phyloP scores from a whole-genome alignment of 2,888 invertebrate genomes.

The Sphaerophoria rueppellii region DNA sequence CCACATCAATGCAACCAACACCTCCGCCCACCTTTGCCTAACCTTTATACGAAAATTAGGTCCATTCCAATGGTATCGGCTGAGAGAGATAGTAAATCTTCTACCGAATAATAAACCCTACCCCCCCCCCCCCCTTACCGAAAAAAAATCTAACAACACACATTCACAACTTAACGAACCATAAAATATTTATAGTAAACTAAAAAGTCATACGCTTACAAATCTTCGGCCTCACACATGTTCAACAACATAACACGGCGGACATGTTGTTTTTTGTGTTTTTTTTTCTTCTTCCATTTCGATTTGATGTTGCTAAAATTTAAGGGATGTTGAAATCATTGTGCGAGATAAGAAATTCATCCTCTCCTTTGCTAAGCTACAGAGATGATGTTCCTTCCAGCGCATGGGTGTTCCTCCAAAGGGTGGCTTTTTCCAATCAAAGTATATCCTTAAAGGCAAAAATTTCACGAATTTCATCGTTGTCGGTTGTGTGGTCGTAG shows the following conservation, averaged over 20 bases:
- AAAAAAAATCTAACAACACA: conserved; percentile 49
- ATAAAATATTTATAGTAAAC: conserved; percentile 74
- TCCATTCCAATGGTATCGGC: conserved; percentile 72
- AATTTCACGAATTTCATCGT: conserved; percentile 81
- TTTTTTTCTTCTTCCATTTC: not conserved
- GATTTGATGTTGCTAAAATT: conserved; percentile 13
- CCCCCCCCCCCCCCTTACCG: conserved; percentile 6
- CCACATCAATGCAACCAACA: conserved; percentile 71
- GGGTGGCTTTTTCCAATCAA: conserved; percentile 65
- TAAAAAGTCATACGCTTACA: conserved; percentile 64
- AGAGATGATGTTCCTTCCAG: conserved; percentile 64
- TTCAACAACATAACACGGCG: conserved; percentile 47
- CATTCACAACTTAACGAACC: conserved; percentile 70
- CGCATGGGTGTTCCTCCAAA: conserved; percentile 70
- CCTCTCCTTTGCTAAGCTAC: conserved; percentile 45
- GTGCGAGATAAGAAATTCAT: conserved; percentile 62
- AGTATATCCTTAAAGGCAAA: conserved; percentile 71
- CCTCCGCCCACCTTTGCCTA: conserved; percentile 49
- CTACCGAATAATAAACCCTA: conserved; percentile 4
- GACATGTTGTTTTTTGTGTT: conserved; percentile 6
- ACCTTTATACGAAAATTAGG: conserved; percentile 65
- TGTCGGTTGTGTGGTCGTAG: conserved; percentile 81
- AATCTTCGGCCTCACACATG: conserved; percentile 38
- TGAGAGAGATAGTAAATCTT: conserved; percentile 47
- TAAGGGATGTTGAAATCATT: conserved; percentile 53